phyloP scores from a whole-genome alignment of 1,140 invertebrate genomes.

The Branchinecta lynchi region DNA sequence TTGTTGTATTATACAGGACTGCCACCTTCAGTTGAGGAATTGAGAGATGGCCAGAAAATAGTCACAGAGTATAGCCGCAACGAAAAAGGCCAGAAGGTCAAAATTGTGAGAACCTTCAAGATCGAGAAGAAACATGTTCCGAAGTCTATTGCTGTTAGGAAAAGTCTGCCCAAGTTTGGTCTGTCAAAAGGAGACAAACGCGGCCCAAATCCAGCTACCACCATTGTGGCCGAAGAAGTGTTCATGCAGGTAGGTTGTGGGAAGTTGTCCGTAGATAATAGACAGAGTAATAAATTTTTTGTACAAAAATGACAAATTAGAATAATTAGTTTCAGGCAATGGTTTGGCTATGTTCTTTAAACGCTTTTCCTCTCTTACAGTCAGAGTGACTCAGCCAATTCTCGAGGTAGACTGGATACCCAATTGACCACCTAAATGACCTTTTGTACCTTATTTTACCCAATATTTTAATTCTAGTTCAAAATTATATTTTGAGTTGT shows the following conservation, averaged over 20 bases:
- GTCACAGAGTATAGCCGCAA: slow-evolving; percentile 83
- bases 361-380: too few species aligned
- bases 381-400: too few species aligned
- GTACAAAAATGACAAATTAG: too few species aligned
- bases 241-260: slow-evolving; percentile 53
- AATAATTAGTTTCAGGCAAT: too few species aligned
- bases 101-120: slow-evolving; percentile 47
- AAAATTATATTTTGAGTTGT: too few species aligned
- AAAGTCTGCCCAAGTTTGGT: slow-evolving; percentile 90
- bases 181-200: slow-evolving; percentile 73
- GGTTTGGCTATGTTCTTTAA: too few species aligned
- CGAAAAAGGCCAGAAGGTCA: slow-evolving; percentile 68
- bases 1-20: slow-evolving; percentile 32
- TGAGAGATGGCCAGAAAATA: slow-evolving; percentile 74
- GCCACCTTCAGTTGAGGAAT: slow-evolving; percentile 60
- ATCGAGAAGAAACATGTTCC: slow-evolving; percentile 80
- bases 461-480: too few species aligned
- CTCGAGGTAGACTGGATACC: too few species aligned
- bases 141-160: slow-evolving; percentile 76
- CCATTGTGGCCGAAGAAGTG: slow-evolving; percentile 87
- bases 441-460: too few species aligned
- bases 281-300: too few species aligned
- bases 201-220: slow-evolving; percentile 90
- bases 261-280: slow-evolving; percentile 19
- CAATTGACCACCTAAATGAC: too few species aligned